A percentile compares a stretch with the other conserved stretches of the same genome.
Conservation (phyloP, 2,888 invertebrate species). For the Caenorhabditis sp. region DNA sequence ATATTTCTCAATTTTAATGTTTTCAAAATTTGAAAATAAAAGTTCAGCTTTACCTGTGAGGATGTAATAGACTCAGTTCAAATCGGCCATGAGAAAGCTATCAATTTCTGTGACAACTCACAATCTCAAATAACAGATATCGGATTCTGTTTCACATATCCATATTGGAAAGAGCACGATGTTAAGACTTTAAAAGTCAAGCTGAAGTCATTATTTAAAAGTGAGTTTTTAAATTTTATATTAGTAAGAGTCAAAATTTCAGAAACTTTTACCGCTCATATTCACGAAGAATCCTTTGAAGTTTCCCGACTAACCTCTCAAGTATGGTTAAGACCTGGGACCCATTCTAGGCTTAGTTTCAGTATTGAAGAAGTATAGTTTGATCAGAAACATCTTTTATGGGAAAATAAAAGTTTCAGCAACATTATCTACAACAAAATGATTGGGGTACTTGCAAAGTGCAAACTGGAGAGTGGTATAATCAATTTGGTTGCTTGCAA, state of each 20-base stretch:
- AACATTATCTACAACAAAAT: conserved; percentile 41
- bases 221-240: conserved; percentile 19
- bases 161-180: conserved; percentile 18
- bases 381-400: not conserved
- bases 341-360: conserved; percentile 28
- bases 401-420: conserved; percentile 21
- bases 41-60: conserved; percentile 52
- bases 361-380: conserved; percentile 44
- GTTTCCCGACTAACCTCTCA: conserved; percentile 3
- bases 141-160: conserved; percentile 60
- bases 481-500: conserved; percentile 24
- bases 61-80: conserved; percentile 43
- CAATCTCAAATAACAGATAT: conserved; percentile 41
- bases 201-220: conserved; percentile 25
- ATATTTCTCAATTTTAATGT: not conserved
- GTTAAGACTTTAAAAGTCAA: conserved; percentile 33
- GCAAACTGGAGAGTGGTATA: conserved; percentile 12
- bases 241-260: not conserved
- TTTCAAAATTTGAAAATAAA: not conserved
- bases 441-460: conserved; percentile 66
- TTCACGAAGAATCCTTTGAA: conserved; percentile 26
- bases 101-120: conserved; percentile 30
- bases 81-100: not conserved
- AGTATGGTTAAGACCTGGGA: conserved; percentile 24
- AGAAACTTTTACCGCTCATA: conserved; percentile 31